These are phyloP conservation scores for Montipora capricornis DNA, from an alignment of 64 coral and sea anemone genomes.

Conservation along the genomic window DNA sequence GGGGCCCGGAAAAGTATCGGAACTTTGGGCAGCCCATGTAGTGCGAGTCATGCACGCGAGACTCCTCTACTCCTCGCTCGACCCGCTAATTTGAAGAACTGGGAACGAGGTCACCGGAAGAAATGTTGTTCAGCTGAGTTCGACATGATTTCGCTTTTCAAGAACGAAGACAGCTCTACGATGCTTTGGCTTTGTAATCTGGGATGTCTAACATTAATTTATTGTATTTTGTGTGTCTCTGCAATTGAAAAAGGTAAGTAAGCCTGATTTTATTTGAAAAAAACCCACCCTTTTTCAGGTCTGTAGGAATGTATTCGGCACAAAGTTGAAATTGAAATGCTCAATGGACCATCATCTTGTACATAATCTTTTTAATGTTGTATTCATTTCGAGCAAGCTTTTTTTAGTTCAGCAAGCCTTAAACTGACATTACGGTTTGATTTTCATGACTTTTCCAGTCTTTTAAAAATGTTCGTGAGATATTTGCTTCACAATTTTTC, in stretches of 20 bases:
- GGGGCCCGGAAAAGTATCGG: no score
- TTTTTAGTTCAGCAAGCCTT: background rate
- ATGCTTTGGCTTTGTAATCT: background rate
- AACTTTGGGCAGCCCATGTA: no score
- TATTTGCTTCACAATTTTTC: background rate
- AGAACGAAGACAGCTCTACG: background rate
- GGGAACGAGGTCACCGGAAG: slow-evolving; percentile 13
- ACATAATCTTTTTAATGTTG: background rate
- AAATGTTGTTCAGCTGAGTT: no score
- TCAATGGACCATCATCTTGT: background rate
- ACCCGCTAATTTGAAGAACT: background rate
- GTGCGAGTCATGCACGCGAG: no score
- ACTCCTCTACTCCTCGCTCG: no score
- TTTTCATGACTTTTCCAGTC: background rate
- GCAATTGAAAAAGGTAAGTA: background rate
- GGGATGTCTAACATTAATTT: background rate
- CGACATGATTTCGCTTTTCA: background rate
- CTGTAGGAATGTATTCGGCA: background rate
- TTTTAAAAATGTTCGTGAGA: background rate
- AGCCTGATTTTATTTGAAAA: background rate
- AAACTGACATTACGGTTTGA: background rate
- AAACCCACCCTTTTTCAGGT: background rate
- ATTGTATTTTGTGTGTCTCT: background rate
- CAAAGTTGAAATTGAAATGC: background rate
- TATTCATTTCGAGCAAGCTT: no score